Conservation (phyloP, 2,113 vertebrate genomes). For the human (Homo sapiens) region GRCh38 chr15:94449501-94450000, state of each 20-base stretch:
- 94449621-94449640: background rate
- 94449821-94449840: background rate
- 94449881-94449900: background rate
- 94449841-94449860: background rate
- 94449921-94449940: background rate
- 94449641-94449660: background rate
- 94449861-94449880: background rate
- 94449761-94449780: background rate
- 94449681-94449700: background rate
- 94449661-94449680: background rate
- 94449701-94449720: background rate
- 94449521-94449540: background rate
- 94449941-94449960: slow-evolving; percentile 23
- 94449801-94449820: background rate
- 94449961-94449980: background rate
- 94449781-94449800: background rate
- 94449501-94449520: background rate
- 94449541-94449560: background rate
- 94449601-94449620: rapidly evolving
- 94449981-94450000: slow-evolving; percentile 14
- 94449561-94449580: background rate
- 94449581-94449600: background rate
- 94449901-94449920: background rate
- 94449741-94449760: background rate
- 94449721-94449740: background rate